phyloP scores from a whole-genome alignment of 2,113 vertebrate genomes.

The Phalacrocorax brasilianus region DNA sequence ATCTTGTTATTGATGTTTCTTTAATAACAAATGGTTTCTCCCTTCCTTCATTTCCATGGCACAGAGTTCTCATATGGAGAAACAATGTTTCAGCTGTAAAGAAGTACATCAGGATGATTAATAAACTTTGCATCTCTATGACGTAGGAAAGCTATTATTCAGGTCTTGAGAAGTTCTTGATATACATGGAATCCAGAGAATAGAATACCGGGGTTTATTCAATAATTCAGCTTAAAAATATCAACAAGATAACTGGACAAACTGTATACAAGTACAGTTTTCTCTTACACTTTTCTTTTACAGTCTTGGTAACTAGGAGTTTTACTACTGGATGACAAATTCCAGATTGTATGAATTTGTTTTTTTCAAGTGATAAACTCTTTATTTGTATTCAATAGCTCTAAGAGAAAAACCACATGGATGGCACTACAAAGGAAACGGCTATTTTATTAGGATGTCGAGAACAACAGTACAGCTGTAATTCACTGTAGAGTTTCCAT shows the following conservation, averaged over 20 bases:
- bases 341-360: neutral
- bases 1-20: neutral
- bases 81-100: neutral
- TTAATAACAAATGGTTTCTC: neutral
- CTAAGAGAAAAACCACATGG: constrained; percentile 40
- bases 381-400: constrained; percentile 20
- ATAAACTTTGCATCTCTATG: neutral
- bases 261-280: neutral
- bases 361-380: constrained; percentile 29
- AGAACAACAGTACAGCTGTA: constrained; percentile 43
- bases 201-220: neutral
- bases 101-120: neutral
- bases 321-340: constrained; percentile 26
- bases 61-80: neutral
- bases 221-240: neutral
- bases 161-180: neutral
- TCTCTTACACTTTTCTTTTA: neutral
- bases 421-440: constrained; percentile 22
- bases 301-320: neutral
- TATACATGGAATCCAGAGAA: neutral
- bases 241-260: neutral
- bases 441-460: constrained; percentile 51
- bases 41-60: neutral
- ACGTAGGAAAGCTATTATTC: neutral
- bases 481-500: constrained; percentile 39